Base-by-base conservation (phyloP, 1,140 invertebrate species). In the Pseudomyrmex cubaensis region DNA sequence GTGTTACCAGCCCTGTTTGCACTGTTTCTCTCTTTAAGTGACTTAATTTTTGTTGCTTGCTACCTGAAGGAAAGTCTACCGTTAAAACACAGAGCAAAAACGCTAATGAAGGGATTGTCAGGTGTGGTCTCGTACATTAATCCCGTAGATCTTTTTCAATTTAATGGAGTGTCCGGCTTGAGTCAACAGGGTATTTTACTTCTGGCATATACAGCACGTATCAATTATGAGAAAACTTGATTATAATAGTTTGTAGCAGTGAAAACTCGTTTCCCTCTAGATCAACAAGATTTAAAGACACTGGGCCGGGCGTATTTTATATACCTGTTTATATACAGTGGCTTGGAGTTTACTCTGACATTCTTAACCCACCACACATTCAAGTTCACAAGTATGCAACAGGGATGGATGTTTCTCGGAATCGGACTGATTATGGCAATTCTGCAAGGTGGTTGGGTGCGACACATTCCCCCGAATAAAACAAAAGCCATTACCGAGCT, bases 341-440 rank as follows among this genome's bases (percentile, higher is more conserved):
- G 99, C 0, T 94, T 99, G 52, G 99, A 99, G 94, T 99, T 99
- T 92, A 99, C 99, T 1, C 94, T 99, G 46, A 99, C 98, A 56
- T 99, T 99, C 94, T 95, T 99, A 46, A 99, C 98, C 63, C 98
- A 99, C 95, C 96, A 98, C 87, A 96, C 97, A 61, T 99, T 99
- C 92, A 95, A 97, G 50, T 99, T 98, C 92, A 97, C 96, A 48
- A 98, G 98, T 46, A 98, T 99, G 96, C 97, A 99, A 92, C 99
- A 99, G 95, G 99, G 99, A 8, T 98, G 97, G 95, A 99, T 99
- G 98, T 99, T 99, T 93, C 96, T 99, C 87, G 97, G 97, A 54
- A 98, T 99, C 86, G 99, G 99, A 83, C 88, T 98, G 20, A 96
- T 97, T 35, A 99, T 99, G 99, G 97, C 98, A 35, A 84, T 98